These are phyloP conservation scores for Solea solea DNA, from an alignment of 2,113 vertebrate genomes.

Conservation along the genomic window DNA sequence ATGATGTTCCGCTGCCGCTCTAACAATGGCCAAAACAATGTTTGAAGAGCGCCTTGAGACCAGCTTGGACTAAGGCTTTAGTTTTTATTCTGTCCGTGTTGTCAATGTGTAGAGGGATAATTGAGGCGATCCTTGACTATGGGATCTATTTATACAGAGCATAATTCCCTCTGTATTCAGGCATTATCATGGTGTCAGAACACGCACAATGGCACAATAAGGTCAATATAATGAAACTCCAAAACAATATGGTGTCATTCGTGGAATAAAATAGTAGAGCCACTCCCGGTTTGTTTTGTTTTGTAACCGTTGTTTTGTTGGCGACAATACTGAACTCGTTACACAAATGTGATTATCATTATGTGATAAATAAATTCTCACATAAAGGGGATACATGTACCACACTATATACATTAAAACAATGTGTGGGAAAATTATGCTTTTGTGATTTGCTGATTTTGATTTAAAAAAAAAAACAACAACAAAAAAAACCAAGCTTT, in stretches of 20 bases:
- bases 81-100: conserved; percentile 79
- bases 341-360: conserved; percentile 3
- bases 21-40: conserved; percentile 76
- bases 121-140: conserved; percentile 80
- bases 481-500: too few relatives aligned
- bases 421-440: background rate
- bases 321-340: conserved; percentile 21
- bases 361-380: conserved; percentile 5
- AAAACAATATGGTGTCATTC: conserved; percentile 81
- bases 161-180: conserved; percentile 82
- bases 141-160: conserved; percentile 80
- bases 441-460: conserved; percentile 1
- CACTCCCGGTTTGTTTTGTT: conserved; percentile 59
- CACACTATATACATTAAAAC: background rate
- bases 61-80: conserved; percentile 75
- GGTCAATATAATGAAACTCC: conserved; percentile 83
- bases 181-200: conserved; percentile 81
- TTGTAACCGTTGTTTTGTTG: conserved; percentile 26
- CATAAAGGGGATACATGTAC: background rate
- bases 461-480: background rate
- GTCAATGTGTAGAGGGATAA: conserved; percentile 80
- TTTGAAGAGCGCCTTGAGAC: conserved; percentile 78
- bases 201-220: conserved; percentile 81
- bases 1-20: conserved; percentile 71
- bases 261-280: conserved; percentile 65